Evolutionary conservation across 1,140 invertebrate genomes (phyloP).

Genomic region (Drosophila ananassae): DNA sequence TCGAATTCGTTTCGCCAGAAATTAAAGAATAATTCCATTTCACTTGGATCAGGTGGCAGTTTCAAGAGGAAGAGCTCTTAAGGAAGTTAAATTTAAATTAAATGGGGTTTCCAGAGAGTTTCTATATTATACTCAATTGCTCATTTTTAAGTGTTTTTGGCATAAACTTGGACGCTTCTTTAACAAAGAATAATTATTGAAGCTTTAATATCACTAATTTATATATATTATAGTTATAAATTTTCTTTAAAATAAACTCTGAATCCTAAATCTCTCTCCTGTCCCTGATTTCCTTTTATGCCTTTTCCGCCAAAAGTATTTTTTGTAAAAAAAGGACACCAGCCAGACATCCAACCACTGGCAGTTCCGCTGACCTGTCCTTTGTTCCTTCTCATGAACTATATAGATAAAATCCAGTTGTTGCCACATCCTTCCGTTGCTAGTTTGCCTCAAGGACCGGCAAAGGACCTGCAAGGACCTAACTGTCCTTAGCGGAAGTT

Average conservation of each 20-base stretch:
- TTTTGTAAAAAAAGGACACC: background rate
- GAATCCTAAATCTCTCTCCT: constrained; percentile 7
- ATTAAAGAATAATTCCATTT: constrained; percentile 11
- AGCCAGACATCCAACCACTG: constrained; percentile 2
- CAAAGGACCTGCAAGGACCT: background rate
- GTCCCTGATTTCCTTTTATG: constrained; percentile 54
- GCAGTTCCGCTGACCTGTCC: constrained; percentile 39
- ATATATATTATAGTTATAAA: too few relatives aligned
- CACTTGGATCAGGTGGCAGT: background rate
- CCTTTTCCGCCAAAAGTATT: constrained; percentile 35
- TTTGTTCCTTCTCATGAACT: constrained; percentile 30
- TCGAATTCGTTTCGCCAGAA: background rate
- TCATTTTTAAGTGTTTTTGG: too few relatives aligned
- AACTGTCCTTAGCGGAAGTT: constrained; percentile 21
- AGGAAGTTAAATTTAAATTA: too few relatives aligned
- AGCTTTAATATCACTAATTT: too few relatives aligned
- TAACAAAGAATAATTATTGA: too few relatives aligned
- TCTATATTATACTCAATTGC: too few relatives aligned
- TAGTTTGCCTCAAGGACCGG: constrained; percentile 9
- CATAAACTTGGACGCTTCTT: too few relatives aligned
- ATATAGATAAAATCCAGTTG: constrained; percentile 49
- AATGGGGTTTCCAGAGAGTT: too few relatives aligned
- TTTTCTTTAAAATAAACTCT: too few relatives aligned
- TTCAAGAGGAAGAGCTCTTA: too few relatives aligned
- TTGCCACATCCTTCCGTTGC: constrained; percentile 49